Base-by-base conservation (phyloP, 1,140 invertebrate species). In the Polypedilum pembai region DNA sequence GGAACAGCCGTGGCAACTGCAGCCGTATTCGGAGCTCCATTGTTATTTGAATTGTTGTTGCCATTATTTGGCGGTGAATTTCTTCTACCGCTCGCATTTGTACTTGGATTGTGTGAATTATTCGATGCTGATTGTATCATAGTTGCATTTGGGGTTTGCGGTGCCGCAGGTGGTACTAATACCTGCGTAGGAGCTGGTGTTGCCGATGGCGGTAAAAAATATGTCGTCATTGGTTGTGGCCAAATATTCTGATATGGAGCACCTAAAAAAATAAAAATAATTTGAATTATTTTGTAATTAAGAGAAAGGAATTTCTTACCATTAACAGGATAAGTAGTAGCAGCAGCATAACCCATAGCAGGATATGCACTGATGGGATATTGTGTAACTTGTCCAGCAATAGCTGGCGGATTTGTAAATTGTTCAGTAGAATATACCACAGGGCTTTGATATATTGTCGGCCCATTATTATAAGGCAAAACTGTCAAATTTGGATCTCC, bases 381-480 rank as follows among this genome's bases (percentile, higher is more conserved):
- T 76, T 82, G 81, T 72, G 81, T 80, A 41, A 82, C 66, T 76
- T 80, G 80, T 0, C 78, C 78, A 12, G 76, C 76, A 18, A 74
- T 21, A 17, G 77, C 21, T 56, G 76, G 74, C 8, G 75, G 73
- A 21, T 76, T 74, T 45, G 76, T 77, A 72, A 78, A 78, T 75
- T 80, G 81, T 75, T 82, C 81, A 40, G 80, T 79, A 75, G 81
- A 79, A 76, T 82, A 82, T 7, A 82, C 79, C 20, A 82, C 76
- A 63, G 80, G 81, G 45, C 79, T 73, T 74, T 80, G 80, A 77
- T 82, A 82, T 45, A 82, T 80, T 73, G 81, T 80, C 66, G 79
- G 77, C 56, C 79, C 80, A 74, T 80, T 81, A 74, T 80, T 81
- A 7, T 80, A 78, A 7, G 80, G 76, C 21, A 79, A 73, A 56